These are phyloP conservation scores for Phoxinus dragarum DNA, from an alignment of 2,797 vertebrate genomes.

Conservation along the genomic window DNA sequence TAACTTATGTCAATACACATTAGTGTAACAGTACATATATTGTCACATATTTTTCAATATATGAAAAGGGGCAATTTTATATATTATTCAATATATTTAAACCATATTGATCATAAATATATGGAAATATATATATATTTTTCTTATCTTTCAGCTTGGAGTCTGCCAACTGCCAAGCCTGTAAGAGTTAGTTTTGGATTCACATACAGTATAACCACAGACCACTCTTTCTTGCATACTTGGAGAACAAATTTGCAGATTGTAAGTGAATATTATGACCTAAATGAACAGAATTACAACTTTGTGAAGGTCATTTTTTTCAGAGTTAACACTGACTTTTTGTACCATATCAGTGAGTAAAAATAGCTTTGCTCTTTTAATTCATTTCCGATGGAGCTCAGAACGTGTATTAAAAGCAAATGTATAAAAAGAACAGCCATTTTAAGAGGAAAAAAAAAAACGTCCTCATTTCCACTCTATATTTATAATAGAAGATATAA, in stretches of 20 bases:
- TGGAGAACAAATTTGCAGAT: conserved; percentile 1
- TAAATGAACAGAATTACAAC: conserved; percentile 44
- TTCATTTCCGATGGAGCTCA: conserved; percentile 59
- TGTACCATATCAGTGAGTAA: conserved; percentile 45
- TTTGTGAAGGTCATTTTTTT: conserved; percentile 37
- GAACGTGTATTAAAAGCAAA: conserved; percentile 52
- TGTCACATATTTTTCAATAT: background rate
- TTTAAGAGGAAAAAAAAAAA: conserved; percentile 58
- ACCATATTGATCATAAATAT: background rate
- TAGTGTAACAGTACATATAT: background rate
- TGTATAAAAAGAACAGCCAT: conserved; percentile 55
- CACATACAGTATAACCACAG: background rate
- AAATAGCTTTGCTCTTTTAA: conserved; percentile 59
- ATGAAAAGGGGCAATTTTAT: background rate
- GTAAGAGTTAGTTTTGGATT: background rate
- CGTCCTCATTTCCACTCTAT: conserved; percentile 62
- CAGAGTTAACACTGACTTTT: conserved; percentile 43
- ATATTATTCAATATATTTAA: background rate
- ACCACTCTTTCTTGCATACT: background rate
- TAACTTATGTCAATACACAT: background rate
- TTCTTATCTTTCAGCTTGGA: background rate
- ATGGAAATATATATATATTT: background rate
- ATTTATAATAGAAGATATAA: conserved; percentile 59
- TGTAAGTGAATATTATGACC: background rate
- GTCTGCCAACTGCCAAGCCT: background rate